Evolutionary conservation across 2,113 vertebrate genomes (phyloP).

Genomic region (Naja naja): DNA sequence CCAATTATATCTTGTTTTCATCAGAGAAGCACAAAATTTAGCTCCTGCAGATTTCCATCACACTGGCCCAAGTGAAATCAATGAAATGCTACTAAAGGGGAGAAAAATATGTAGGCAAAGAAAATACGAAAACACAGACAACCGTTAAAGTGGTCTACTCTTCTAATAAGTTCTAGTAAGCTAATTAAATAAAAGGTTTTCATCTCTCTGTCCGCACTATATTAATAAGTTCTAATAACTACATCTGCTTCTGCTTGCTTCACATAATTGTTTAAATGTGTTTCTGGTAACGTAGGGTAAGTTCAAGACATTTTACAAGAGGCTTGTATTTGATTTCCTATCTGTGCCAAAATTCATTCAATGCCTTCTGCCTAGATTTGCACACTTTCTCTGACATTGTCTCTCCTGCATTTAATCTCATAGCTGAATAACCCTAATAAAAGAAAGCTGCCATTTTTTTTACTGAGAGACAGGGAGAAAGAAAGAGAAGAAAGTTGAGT

Average conservation of each 20-base stretch:
- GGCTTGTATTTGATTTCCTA: not conserved
- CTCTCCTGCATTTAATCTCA: not conserved
- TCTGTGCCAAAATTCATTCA: not conserved
- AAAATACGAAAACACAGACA: not conserved
- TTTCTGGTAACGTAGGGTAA: not conserved
- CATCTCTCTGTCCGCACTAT: too few relatives aligned
- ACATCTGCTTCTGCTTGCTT: not conserved
- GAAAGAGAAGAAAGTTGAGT: not conserved
- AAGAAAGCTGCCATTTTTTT: not conserved
- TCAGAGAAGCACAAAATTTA: too few relatives aligned
- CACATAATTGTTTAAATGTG: not conserved
- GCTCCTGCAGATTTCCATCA: too few relatives aligned
- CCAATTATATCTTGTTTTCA: too few relatives aligned
- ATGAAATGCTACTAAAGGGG: not conserved
- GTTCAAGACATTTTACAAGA: not conserved
- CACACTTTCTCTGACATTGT: not conserved
- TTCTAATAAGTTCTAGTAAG: too few relatives aligned
- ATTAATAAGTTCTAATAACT: too few relatives aligned
- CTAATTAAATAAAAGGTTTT: too few relatives aligned
- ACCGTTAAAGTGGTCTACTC: too few relatives aligned
- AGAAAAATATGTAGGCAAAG: not conserved
- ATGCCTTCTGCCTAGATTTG: not conserved
- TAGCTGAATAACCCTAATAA: not conserved
- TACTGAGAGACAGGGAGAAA: not conserved
- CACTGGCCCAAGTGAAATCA: too few relatives aligned